Conservation (phyloP, 1,140 invertebrate genomes). For the Ctenoplectra terminalis region DNA sequence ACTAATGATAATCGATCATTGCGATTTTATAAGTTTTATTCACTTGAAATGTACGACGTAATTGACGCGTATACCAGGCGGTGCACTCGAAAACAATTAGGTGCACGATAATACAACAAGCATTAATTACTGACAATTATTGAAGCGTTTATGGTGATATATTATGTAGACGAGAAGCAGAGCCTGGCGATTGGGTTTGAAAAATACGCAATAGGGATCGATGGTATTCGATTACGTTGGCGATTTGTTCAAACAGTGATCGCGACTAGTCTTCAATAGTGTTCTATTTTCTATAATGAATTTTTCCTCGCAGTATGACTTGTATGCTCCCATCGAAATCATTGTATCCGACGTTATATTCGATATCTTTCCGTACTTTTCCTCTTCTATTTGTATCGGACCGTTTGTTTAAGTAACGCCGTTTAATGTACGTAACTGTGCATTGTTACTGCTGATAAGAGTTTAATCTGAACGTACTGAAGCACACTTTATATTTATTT, state of each 20-base stretch:
- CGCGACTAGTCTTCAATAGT: conserved; percentile 72
- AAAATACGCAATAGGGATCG: conserved; percentile 41
- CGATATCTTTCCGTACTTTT: not conserved
- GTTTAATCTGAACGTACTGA: not conserved
- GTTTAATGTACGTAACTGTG: not conserved
- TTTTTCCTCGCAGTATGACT: conserved; percentile 30
- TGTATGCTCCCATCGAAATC: conserved; percentile 30
- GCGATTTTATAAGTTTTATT: too few relatives aligned
- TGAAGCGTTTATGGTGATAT: conserved; percentile 69
- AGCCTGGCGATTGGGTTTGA: conserved; percentile 52
- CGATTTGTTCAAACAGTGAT: conserved; percentile 54
- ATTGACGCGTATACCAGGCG: conserved; percentile 9
- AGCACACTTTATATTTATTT: not conserved
- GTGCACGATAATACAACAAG: conserved; percentile 29
- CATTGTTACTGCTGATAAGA: conserved; percentile 3
- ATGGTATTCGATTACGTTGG: not conserved
- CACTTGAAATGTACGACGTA: not conserved
- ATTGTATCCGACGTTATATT: not conserved
- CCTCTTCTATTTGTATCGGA: not conserved
- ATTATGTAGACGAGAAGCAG: conserved; percentile 57
- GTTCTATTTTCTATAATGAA: conserved; percentile 67
- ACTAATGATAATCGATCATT: too few relatives aligned
- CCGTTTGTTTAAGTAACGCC: not conserved
- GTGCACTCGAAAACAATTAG: conserved; percentile 32
- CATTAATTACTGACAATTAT: conserved; percentile 60